A percentile compares a stretch with the other conserved stretches of the same genome.
Evolutionary conservation across 2,113 vertebrate species (phyloP).

Genomic region (Sula dactylatra): DNA sequence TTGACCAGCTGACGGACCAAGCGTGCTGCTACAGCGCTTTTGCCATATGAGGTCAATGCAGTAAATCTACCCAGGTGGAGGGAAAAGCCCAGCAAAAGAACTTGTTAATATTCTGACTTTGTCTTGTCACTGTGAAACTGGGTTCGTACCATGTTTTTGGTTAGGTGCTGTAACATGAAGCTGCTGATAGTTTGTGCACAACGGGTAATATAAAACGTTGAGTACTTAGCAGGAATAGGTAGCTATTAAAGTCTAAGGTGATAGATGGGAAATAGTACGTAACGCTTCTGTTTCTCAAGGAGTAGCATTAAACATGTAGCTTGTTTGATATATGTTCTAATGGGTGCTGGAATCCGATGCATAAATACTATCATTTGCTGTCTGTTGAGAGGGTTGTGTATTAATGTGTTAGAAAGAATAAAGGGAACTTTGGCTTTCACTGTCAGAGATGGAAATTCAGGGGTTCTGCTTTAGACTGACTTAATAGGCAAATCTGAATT

Average conservation of each 20-base stretch:
- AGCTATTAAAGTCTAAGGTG: not conserved
- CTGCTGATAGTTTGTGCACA: not conserved
- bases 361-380: not conserved
- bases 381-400: not conserved
- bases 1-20: not conserved
- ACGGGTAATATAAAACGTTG: not conserved
- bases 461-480: not conserved
- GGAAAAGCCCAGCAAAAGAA: not conserved
- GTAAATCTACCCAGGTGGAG: fast-evolving
- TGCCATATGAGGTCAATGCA: fast-evolving
- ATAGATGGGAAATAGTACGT: not conserved
- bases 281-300: not conserved
- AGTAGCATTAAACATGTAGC: not conserved
- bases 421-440: not conserved
- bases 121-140: fast-evolving
- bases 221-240: not conserved
- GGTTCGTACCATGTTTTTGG: fast-evolving
- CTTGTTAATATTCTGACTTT: not conserved
- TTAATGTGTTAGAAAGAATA: not conserved
- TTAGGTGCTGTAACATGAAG: fast-evolving
- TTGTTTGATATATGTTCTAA: not conserved
- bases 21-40: not conserved
- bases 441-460: not conserved
- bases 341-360: not conserved
- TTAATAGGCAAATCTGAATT: not conserved